Evolutionary conservation across 2,113 vertebrate genomes (phyloP), one percentile per base, ranked within the genome.

Genomic region (Vimba vimba): DNA sequence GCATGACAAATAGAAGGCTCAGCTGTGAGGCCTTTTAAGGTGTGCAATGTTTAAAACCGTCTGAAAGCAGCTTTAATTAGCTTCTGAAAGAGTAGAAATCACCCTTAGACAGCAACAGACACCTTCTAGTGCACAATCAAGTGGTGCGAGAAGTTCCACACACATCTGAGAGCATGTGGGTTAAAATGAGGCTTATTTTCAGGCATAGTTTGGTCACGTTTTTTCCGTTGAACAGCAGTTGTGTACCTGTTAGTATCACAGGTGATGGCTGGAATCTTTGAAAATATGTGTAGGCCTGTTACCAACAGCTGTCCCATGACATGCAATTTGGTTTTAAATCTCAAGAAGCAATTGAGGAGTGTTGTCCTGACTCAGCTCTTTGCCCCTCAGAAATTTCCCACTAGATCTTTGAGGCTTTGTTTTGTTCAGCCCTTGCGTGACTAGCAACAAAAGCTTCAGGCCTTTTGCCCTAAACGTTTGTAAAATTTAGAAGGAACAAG

Each of bases 51-150:
- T 78, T 82, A 57, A 50, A 77, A 47, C 73, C 55, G 73, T 64
- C 80, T 33, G 27, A 39, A 79, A 13, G 6, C 75, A 60, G 30
- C 55, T 33, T 69, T 84, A 84, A 84, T 88, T 88, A 23, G 66
- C 33, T 86, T 39, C 36, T 27, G 39, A 52, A 45, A 59, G 50
- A 62, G 30, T 62, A 19, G 57, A 33, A 52, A 25, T 76, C 69
- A 69, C 30, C 1, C 1, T 59, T 25, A 50, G 27, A 47, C n/a
- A 64, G 45, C 30, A 17, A 43, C 57, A 57, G 6, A 36, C 64
- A 60, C 27, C 64, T 36, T 36, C 17, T 45, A 9, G 47, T 43
- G 10, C 73, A n/a, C 71, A 59, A 5, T 10, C 23, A 85, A 25
- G n/a, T 45, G 12, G 43, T 55, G n/a, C 0, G 21, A 50, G 39